Evolutionary conservation across 2,888 invertebrate genomes (phyloP), one percentile per base, ranked within the genome.

Genomic region (Neoitamus cyanurus): DNA sequence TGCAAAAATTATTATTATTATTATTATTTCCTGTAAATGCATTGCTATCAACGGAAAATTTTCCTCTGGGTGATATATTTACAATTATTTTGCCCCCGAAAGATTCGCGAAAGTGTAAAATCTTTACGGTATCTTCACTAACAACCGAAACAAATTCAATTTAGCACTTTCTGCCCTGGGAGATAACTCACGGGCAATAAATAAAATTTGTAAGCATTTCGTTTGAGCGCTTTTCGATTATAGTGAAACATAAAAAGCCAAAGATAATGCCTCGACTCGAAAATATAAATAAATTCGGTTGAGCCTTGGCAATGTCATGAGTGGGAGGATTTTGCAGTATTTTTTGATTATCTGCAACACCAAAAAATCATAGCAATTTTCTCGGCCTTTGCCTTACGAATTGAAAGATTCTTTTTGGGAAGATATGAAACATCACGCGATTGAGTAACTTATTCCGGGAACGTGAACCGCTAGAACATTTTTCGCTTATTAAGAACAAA

Each of bases 301-400:
- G 58, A 58, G 25, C 58, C 58, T 58, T 58, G 58, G 58, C 58
- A 58, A 58, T 58, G 58, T 58, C 58, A 58, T 58, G 58, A 58
- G 58, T 58, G 58, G 58, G 58, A 58, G 58, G 58, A 58, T 58
- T 58, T 58, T 25, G 58, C 58, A 58, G 20, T 58, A 58, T 58
- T 58, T 34, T 9, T 58, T 2, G 58, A 58, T 58, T 58, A 58
- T 58, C 58, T 58, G 25, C 1, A 58, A 6, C 7, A 20, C 15
- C n/a, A 58, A 58, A 58, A 58, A 58, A 58, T 58, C 25, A 58
- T 58, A 58, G 58, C 15, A 58, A n/a, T n/a, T 42, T 58, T 20
- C 6, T 20, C 58, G 58, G 58, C 58, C 58, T 58, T 58, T 58
- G 58, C 58, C 58, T 58, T 58, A 20, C 15, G 58, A 25, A 58